Evolutionary conservation across 1,140 invertebrate species (phyloP).

Genomic region (Brachionus koreanus): DNA sequence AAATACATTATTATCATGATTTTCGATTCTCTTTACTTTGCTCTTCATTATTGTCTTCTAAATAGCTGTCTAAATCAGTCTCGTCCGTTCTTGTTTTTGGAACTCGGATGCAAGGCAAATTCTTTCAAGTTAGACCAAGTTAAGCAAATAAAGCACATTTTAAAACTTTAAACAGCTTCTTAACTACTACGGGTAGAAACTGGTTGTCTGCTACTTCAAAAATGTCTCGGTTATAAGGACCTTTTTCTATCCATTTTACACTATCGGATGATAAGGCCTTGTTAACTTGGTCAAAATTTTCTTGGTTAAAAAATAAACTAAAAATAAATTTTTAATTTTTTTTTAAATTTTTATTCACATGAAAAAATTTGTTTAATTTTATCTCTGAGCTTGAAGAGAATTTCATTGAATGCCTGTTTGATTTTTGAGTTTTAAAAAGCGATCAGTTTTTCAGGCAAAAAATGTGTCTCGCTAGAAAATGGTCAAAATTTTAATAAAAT

Average conservation of each 20-base stretch:
- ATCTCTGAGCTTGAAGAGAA: slow-evolving; percentile 62
- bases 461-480: slow-evolving; percentile 48
- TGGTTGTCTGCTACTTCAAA: slow-evolving; percentile 50
- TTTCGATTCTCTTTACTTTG: slow-evolving; percentile 45
- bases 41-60: slow-evolving; percentile 48
- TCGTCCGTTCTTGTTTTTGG: slow-evolving; percentile 45
- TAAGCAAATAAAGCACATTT: slow-evolving; percentile 60
- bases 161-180: slow-evolving; percentile 55
- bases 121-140: slow-evolving; percentile 62
- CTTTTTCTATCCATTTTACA: slow-evolving; percentile 51
- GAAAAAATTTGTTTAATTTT: slow-evolving; percentile 60
- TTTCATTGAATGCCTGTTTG: slow-evolving; percentile 59
- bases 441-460: slow-evolving; percentile 60
- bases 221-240: slow-evolving; percentile 52
- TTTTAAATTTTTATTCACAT: slow-evolving; percentile 48
- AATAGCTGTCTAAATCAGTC: not conserved
- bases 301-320: slow-evolving; percentile 47
- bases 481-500: not conserved
- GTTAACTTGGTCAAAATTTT: slow-evolving; percentile 56
- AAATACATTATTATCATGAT: slow-evolving; percentile 21
- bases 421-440: slow-evolving; percentile 58
- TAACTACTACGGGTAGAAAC: slow-evolving; percentile 51
- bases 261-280: slow-evolving; percentile 49
- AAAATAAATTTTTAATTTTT: not conserved
- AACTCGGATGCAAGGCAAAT: slow-evolving; percentile 56